Base-by-base conservation (phyloP, 35 echinoderm and acorn worm species). In the Holothuria glaberrima region DNA sequence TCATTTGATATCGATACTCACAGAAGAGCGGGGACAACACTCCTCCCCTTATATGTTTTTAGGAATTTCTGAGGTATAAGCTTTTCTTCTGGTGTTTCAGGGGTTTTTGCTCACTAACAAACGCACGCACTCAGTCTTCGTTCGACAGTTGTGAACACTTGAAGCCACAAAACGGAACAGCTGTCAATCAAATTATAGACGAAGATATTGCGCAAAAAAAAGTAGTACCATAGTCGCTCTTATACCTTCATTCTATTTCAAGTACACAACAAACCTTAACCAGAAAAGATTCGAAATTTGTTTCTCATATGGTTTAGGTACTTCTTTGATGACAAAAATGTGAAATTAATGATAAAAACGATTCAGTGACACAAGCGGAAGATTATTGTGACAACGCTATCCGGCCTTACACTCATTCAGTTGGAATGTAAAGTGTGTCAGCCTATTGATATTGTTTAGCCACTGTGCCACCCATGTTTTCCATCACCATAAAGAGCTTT, bases 351-450 rank as follows among this genome's bases (percentile, higher is more conserved):
- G 6, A 35, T 27, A 19, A 52, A 27, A 78, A 26, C 20, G n/a
- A 2, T 21, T 78, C 50, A 30, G 4, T 12, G 19, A n/a, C 38
- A 16, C 13, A 1, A 48, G 74, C 74, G 74, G 74, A 78, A 20
- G 21, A 48, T 48, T 78, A 52, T 35, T 48, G 74, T 26, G 5
- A 6, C 21, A 14, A 48, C 21, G 21, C 22, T 78, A 33, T 48
- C n/a, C 12, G 44, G 74, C 20, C 50, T 78, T 26, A 78, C 50
- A 78, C 74, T 78, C 74, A 78, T 78, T 78, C 74, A 78, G 29
- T 78, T 78, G 74, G 74, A 78, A 78, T 78, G 74, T 78, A 78
- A 78, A 78, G 74, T 78, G 74, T 78, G 74, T 78, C 50, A 48
- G 41, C 44, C 74, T 78, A 78, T 78, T 78, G 74, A 78, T 78